Percentiles rank a stretch among this genome's conserved stretches.
Conservation (phyloP, 2,888 invertebrate genomes). For the Scaptomyza flava region DNA sequence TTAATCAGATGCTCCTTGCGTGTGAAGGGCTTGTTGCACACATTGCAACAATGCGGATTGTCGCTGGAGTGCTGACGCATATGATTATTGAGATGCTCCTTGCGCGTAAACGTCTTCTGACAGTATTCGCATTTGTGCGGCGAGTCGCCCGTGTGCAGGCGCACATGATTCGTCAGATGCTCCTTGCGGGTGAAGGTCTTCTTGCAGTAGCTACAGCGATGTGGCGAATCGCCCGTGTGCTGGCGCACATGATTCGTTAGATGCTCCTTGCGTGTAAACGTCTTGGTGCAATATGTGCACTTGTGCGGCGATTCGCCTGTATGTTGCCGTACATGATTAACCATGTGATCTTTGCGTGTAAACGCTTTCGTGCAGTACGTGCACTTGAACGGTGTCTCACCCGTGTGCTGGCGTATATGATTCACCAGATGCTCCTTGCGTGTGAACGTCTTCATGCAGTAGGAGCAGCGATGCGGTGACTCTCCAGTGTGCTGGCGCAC, state of each 20-base stretch:
- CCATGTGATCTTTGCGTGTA: slow-evolving; percentile 92
- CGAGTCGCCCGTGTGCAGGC: slow-evolving; percentile 93
- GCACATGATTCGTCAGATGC: slow-evolving; percentile 93
- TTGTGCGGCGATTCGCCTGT: slow-evolving; percentile 94
- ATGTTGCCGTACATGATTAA: slow-evolving; percentile 90
- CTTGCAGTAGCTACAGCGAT: slow-evolving; percentile 85
- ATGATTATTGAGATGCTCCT: slow-evolving; percentile 93
- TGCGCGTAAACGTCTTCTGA: slow-evolving; percentile 93
- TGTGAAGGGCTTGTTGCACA: slow-evolving; percentile 93
- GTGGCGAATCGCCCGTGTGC: slow-evolving; percentile 90
- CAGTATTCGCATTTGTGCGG: slow-evolving; percentile 94
- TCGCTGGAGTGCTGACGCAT: slow-evolving; percentile 95
- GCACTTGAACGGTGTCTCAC: slow-evolving; percentile 93
- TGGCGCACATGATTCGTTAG: slow-evolving; percentile 93
- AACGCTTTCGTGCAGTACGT: slow-evolving; percentile 94
- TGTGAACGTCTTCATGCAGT: slow-evolving; percentile 94
- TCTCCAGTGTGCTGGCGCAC: slow-evolving; percentile 92
- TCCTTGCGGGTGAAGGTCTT: slow-evolving; percentile 92
- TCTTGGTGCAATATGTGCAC: slow-evolving; percentile 94
- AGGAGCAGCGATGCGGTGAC: slow-evolving; percentile 93
- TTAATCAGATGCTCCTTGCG: slow-evolving; percentile 94
- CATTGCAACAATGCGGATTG: slow-evolving; percentile 93
- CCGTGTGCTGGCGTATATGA: slow-evolving; percentile 93
- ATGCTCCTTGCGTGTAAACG: slow-evolving; percentile 92
- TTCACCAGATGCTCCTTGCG: slow-evolving; percentile 94